These are phyloP conservation scores for Pecten maximus DNA, from an alignment of 2,888 invertebrate genomes.

Conservation along the genomic window DNA sequence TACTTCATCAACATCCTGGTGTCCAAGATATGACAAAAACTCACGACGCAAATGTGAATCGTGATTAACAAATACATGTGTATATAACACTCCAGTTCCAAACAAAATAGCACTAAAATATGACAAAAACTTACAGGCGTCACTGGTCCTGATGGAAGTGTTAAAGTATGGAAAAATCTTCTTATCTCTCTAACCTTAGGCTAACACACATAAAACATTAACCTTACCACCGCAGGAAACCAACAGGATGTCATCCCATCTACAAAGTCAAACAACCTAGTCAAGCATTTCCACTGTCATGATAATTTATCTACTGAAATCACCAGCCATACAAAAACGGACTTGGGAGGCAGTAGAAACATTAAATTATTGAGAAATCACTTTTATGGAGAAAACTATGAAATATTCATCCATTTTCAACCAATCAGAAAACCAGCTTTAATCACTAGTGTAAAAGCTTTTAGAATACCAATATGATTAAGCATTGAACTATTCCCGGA, in stretches of 20 bases:
- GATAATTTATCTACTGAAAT: neutral
- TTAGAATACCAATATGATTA: no score
- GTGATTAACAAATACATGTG: neutral
- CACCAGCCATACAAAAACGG: neutral
- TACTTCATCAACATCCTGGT: neutral
- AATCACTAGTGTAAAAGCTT: neutral
- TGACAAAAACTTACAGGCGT: neutral
- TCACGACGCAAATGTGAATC: neutral
- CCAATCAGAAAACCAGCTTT: neutral
- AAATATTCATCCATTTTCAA: neutral
- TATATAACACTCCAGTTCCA: neutral
- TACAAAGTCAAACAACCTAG: neutral
- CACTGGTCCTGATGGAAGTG: neutral
- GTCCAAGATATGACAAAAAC: neutral
- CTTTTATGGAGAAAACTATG: neutral
- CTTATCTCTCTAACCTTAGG: neutral
- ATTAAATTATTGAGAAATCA: neutral
- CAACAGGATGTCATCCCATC: slow-evolving; percentile 23
- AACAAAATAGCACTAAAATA: neutral
- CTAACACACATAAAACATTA: neutral
- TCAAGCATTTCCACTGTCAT: neutral
- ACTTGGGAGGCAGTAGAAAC: neutral
- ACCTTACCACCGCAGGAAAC: neutral
- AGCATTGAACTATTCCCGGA: no score
- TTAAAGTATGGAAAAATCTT: neutral